Conservation (phyloP, 2,113 vertebrate genomes). For the Phyllostomus hastatus region DNA sequence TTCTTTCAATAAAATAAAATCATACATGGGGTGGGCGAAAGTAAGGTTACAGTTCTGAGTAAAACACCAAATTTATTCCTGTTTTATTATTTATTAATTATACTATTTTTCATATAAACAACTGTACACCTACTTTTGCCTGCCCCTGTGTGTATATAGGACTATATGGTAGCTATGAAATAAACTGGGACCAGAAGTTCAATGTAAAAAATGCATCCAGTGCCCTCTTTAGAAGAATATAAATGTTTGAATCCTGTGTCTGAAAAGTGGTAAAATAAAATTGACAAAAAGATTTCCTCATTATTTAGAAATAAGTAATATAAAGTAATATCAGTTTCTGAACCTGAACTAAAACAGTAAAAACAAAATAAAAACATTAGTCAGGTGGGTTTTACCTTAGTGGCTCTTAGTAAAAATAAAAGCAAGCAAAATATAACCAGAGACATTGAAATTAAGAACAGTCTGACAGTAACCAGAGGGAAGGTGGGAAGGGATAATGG, state of each 20-base stretch:
- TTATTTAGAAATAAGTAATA: not conserved
- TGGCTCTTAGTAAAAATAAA: not conserved
- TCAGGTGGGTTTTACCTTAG: not conserved
- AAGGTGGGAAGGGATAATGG: too few species aligned
- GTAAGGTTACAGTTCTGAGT: not conserved
- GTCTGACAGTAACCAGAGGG: too few species aligned
- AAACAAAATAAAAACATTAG: not conserved
- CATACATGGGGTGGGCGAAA: not conserved
- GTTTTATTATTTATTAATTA: not conserved
- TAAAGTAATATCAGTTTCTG: not conserved
- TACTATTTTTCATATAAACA: not conserved
- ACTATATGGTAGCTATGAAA: not conserved
- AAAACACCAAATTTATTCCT: not conserved
- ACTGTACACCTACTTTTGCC: not conserved
- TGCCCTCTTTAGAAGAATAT: not conserved
- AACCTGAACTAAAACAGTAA: constrained; percentile 9
- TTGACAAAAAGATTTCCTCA: not conserved
- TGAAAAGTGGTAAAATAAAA: constrained; percentile 15
- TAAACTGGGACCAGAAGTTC: not conserved
- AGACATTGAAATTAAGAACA: too few species aligned
- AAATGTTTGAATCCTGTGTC: not conserved
- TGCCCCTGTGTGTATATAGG: not conserved
- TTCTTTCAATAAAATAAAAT: constrained; percentile 23
- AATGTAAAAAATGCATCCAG: not conserved
- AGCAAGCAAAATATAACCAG: not conserved